Percentiles rank a stretch among this genome's conserved stretches.
Conservation (phyloP, 1,140 invertebrate species). For the Paramacrobiotus metropolitanus region DNA sequence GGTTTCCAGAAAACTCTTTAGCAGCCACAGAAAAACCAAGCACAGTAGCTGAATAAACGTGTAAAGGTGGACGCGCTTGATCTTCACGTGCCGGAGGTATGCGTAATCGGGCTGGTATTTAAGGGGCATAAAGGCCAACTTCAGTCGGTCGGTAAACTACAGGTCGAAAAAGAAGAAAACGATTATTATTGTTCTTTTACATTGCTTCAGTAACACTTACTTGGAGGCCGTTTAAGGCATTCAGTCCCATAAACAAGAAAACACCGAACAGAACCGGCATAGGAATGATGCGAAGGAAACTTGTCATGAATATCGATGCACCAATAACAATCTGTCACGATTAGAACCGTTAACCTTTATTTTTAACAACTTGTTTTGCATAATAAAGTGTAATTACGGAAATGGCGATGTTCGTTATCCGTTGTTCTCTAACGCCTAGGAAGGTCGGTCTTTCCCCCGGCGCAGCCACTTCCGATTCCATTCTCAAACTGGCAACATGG, state of each 20-base stretch:
- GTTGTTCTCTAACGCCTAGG: slow-evolving; percentile 23
- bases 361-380: too few relatives aligned
- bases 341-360: too few relatives aligned
- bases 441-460: slow-evolving; percentile 23
- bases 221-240: slow-evolving; percentile 20
- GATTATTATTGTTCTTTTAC: background rate
- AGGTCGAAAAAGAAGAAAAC: too few relatives aligned
- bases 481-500: slow-evolving; percentile 20
- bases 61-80: slow-evolving; percentile 26
- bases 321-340: slow-evolving; percentile 22
- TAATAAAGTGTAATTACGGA: too few relatives aligned
- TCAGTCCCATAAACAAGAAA: slow-evolving; percentile 22
- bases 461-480: slow-evolving; percentile 18
- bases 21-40: slow-evolving; percentile 24
- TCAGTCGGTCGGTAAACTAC: slow-evolving; percentile 26
- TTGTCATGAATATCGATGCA: slow-evolving; percentile 20
- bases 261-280: slow-evolving; percentile 23
- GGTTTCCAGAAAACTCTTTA: slow-evolving; percentile 19
- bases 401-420: slow-evolving; percentile 21
- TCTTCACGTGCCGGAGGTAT: slow-evolving; percentile 27
- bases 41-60: slow-evolving; percentile 27
- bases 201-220: slow-evolving; percentile 8
- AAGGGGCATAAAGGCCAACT: slow-evolving; percentile 29
- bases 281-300: slow-evolving; percentile 14
- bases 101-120: slow-evolving; percentile 32